Evolutionary conservation across 2,797 vertebrate species (phyloP), one percentile per base, ranked within the genome.

Genomic region (Enteromius argenteus): DNA sequence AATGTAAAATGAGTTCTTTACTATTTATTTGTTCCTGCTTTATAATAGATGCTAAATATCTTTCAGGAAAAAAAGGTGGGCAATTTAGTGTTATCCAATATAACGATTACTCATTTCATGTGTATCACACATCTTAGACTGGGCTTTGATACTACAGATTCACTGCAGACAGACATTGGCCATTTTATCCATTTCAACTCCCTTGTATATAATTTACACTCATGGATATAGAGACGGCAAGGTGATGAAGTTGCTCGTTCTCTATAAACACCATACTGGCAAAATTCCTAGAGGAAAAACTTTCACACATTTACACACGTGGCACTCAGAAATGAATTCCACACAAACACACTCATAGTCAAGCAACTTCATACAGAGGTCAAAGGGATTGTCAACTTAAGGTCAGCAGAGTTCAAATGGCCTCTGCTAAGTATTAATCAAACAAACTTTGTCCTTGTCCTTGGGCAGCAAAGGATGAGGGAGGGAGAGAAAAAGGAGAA

Each of bases 351-450:
- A 77, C 74, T 51, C 83, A 44, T 5, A 66, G 30, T 69, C 30
- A 66, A 35, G 44, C 58, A 66, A 56, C 66, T 82, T 49, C n/a
- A 60, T 30, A 37, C n/a, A 60, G 35, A 71, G 87, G 84, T 89
- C 80, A 84, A 68, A 72, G 67, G 17, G 13, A 83, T 53, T 39
- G 81, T 83, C 79, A 73, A 42, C 23, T 64, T 32, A 35, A 87
- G 88, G 85, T 88, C 79, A 84, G 27, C 42, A 71, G 9, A 87
- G 81, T 85, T 89, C 84, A 87, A 76, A 68, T 49, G 46, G 51
- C 72, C 64, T 80, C 66, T 87, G 6, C 35, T 42, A 42, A 37
- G 85, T 78, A 81, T 83, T 84, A 84, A 86, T 80, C 82, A 87
- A 85, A 86, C 84, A 86, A 82, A 86, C 74, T 60, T 79, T 76